Base-by-base conservation (phyloP, 2,113 vertebrate species). In the Oreotragus oreotragus region DNA sequence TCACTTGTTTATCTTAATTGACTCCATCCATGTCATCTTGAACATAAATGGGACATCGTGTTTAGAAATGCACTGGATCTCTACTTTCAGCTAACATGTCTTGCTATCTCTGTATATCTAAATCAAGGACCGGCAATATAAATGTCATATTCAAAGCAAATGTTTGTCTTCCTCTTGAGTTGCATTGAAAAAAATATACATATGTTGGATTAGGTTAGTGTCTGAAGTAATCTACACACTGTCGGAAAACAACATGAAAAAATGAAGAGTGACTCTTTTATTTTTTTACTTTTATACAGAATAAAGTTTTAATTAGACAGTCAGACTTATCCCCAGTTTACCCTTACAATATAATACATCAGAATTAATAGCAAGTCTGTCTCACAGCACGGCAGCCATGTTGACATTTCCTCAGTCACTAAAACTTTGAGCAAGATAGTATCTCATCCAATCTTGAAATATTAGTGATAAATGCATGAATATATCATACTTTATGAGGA, bases 1-100 rank as follows among this genome's bases (percentile, higher is more conserved):
- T 98, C 96, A 98, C 97, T 99, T 98, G 98, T 98, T 98, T 98
- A 96, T 98, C 60, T 94, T 99, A 99, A 98, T 98, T 99, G 99
- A 99, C 98, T 98, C 96, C 97, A 98, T 98, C 97, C 97, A 96
- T 93, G 98, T 98, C 39, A 98, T 98, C 99, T 98, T 98, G 89
- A 99, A 97, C 98, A 98, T 98, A 99, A 99, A 98, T 98, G 98
- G 97, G 96, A 98, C 97, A 98, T 98, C 97, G 95, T 98, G 98
- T 98, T 99, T 98, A 98, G 98, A 99, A 99, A 99, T 98, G 98
- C 90, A 73, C 96, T 97, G 95, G 70, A 93, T 96, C 96, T 96
- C 95, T 98, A 91, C 96, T 98, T 99, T 98, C 97, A 97, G 96
- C 95, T 97, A 98, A 85, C 86, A 73, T 98, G 96, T 79, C 97